Conservation (phyloP, 2,113 vertebrate genomes). For the Otus sunia region DNA sequence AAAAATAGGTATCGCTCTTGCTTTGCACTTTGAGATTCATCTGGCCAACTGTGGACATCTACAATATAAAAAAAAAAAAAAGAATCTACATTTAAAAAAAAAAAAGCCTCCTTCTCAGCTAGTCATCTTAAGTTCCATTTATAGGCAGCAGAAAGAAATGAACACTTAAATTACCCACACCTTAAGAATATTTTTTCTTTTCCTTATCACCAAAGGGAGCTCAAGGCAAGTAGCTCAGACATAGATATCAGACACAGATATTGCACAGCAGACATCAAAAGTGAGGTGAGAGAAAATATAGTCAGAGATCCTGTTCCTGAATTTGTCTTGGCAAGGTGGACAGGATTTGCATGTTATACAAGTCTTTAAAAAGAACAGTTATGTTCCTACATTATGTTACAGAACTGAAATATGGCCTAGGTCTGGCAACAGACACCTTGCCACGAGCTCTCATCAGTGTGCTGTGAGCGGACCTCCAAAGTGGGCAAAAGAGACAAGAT, state of each 20-base stretch:
- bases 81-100: not conserved
- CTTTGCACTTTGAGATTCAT: not conserved
- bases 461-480: not conserved
- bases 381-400: not conserved
- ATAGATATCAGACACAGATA: not conserved
- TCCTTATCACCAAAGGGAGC: not conserved
- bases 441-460: fast-evolving
- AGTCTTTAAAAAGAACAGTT: not conserved
- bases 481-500: not conserved
- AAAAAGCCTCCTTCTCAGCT: not conserved
- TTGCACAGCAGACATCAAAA: not conserved
- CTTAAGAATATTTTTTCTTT: not conserved
- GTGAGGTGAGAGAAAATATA: not conserved
- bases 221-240: not conserved
- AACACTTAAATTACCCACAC: not conserved
- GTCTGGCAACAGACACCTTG: not conserved
- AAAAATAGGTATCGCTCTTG: fast-evolving
- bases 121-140: not conserved
- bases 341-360: not conserved
- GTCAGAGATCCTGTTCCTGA: not conserved
- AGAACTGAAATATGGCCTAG: not conserved
- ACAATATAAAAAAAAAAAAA: not conserved
- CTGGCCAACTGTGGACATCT: not conserved
- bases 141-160: not conserved
- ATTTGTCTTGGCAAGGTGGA: not conserved